Conservation (phyloP, 2,888 invertebrate species). For the Drosophila prolongata region DNA sequence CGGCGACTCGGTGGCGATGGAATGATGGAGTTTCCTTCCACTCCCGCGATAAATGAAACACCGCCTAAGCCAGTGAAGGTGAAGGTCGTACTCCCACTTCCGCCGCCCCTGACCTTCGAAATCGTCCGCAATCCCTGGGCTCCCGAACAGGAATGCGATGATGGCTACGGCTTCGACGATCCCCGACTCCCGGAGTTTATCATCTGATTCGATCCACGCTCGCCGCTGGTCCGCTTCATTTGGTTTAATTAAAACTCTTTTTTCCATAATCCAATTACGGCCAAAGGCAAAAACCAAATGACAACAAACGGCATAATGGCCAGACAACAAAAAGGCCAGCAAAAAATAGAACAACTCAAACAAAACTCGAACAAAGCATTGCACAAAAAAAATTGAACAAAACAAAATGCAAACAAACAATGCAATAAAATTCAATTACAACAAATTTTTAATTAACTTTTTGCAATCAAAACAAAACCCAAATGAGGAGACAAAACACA, state of each 20-base stretch:
- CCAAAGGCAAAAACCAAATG: slow-evolving; percentile 49
- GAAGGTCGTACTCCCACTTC: background rate
- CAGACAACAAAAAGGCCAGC: slow-evolving; percentile 10
- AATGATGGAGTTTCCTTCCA: slow-evolving; percentile 7
- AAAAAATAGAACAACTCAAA: slow-evolving; percentile 9
- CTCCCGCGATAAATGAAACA: background rate
- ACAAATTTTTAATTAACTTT: slow-evolving; percentile 72
- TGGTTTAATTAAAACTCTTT: slow-evolving; percentile 30
- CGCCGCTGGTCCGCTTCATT: slow-evolving; percentile 3
- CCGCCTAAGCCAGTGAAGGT: background rate
- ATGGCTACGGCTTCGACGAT: slow-evolving; percentile 58
- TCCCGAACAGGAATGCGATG: slow-evolving; percentile 14
- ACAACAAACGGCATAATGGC: slow-evolving; percentile 46
- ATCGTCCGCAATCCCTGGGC: slow-evolving; percentile 5
- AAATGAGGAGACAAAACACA: slow-evolving; percentile 22
- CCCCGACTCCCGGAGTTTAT: slow-evolving; percentile 63
- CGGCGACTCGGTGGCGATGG: slow-evolving; percentile 7
- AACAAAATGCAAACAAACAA: slow-evolving; percentile 40
- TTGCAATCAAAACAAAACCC: slow-evolving; percentile 54
- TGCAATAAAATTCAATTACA: slow-evolving; percentile 65
- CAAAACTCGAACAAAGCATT: slow-evolving; percentile 23
- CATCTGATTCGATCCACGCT: slow-evolving; percentile 30
- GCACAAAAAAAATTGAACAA: slow-evolving; percentile 9
- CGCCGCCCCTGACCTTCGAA: background rate
- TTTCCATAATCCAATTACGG: slow-evolving; percentile 35